A percentile compares a stretch with the other conserved stretches of the same genome.
phyloP scores from a whole-genome alignment of 2,113 vertebrate species.

The Colinus virginianus region DNA sequence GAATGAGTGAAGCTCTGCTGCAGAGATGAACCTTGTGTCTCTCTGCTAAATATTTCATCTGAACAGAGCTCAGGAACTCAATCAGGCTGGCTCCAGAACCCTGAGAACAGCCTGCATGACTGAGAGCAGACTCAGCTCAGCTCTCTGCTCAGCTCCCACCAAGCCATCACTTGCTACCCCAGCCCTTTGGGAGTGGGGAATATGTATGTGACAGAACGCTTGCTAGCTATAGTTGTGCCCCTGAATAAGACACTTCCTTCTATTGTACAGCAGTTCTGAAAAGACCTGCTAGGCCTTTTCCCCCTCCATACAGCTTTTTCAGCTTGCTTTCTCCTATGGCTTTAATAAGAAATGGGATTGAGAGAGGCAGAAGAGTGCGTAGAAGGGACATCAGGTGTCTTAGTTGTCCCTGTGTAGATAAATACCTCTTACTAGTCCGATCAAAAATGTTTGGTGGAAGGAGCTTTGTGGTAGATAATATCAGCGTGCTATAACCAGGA shows the following conservation, averaged over 20 bases:
- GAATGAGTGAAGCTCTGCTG: not conserved
- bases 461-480: not conserved
- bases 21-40: not conserved
- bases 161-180: not conserved
- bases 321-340: not conserved
- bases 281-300: not conserved
- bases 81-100: not conserved
- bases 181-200: not conserved
- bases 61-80: not conserved
- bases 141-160: not conserved
- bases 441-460: not conserved
- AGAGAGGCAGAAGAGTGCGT: not conserved
- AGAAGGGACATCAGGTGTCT: not conserved
- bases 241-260: not conserved
- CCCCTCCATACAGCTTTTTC: not conserved
- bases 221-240: not conserved
- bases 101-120: not conserved
- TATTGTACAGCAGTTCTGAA: not conserved
- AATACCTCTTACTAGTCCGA: not conserved
- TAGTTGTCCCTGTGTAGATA: not conserved
- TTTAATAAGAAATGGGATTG: constrained; percentile 18
- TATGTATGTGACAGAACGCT: not conserved
- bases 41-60: not conserved
- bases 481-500: not conserved
- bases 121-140: not conserved